Conservation (phyloP, 2,113 vertebrate species). For the Notechis scutatus region DNA sequence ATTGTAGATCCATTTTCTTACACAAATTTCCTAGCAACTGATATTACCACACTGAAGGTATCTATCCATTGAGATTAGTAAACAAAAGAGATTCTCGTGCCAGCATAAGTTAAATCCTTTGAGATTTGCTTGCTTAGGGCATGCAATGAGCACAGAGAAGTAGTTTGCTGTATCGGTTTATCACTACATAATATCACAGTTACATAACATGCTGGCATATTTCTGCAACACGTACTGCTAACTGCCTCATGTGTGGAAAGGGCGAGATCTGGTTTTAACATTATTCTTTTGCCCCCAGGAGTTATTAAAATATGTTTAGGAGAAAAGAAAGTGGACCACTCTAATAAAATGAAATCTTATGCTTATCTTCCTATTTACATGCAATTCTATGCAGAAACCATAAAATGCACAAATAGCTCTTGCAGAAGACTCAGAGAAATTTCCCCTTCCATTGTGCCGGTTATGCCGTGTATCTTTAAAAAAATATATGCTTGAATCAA, state of each 20-base stretch:
- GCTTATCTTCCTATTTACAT: background rate
- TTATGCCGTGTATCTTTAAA: rapidly evolving
- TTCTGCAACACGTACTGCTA: background rate
- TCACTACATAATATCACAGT: background rate
- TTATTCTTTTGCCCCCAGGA: background rate
- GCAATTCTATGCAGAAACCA: background rate
- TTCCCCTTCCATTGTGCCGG: background rate
- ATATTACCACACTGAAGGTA: background rate
- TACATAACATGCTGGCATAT: background rate
- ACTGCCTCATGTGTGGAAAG: too few relatives aligned
- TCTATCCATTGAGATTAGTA: background rate
- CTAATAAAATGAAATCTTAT: background rate
- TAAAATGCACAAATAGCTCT: background rate
- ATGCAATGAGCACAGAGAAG: background rate
- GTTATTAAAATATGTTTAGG: background rate
- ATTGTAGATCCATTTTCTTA: background rate
- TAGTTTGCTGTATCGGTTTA: background rate
- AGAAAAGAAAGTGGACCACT: background rate
- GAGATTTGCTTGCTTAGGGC: background rate
- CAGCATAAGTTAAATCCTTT: background rate
- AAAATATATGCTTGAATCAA: background rate
- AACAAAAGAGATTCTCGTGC: background rate
- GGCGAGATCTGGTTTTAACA: background rate
- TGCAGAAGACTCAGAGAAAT: background rate
- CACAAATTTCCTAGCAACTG: background rate